Evolutionary conservation across 1,140 invertebrate species (phyloP).

Genomic region (Nephila pilipes): DNA sequence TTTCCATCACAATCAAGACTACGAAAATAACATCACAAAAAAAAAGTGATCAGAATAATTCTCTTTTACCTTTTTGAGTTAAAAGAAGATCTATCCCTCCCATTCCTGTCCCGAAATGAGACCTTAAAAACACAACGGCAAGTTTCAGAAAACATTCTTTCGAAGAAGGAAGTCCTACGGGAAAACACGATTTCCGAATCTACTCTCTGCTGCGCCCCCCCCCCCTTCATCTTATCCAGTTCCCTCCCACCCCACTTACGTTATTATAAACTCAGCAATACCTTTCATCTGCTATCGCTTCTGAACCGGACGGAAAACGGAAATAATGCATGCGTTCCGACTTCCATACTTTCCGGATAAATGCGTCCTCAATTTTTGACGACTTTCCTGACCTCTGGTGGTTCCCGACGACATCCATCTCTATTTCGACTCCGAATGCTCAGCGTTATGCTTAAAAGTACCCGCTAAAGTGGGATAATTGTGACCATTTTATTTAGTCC

Average conservation of each 20-base stretch:
- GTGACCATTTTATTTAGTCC: not conserved
- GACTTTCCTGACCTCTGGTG: slow-evolving; percentile 61
- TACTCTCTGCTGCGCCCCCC: not conserved
- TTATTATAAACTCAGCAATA: slow-evolving; percentile 71
- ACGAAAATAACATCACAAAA: not conserved
- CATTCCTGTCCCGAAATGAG: not conserved
- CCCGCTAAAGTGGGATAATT: not conserved
- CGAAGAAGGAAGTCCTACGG: slow-evolving; percentile 33
- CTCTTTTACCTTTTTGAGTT: not conserved
- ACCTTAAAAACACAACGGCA: slow-evolving; percentile 34
- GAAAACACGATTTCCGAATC: slow-evolving; percentile 62
- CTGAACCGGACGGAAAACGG: slow-evolving; percentile 42
- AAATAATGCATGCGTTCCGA: slow-evolving; percentile 64
- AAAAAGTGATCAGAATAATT: not conserved
- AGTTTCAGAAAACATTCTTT: slow-evolving; percentile 28
- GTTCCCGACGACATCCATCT: slow-evolving; percentile 59
- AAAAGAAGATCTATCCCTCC: not conserved
- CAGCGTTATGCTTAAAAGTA: not conserved
- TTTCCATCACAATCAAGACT: too few species aligned
- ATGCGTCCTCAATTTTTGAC: slow-evolving; percentile 74
- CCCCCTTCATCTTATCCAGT: not conserved
- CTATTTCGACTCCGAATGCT: slow-evolving; percentile 27
- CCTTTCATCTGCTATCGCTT: slow-evolving; percentile 63
- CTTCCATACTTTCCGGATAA: slow-evolving; percentile 70
- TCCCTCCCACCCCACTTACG: slow-evolving; percentile 1